Evolutionary conservation across 2,888 invertebrate species (phyloP), one percentile per base, ranked within the genome.

Genomic region (Drosophila borborema): DNA sequence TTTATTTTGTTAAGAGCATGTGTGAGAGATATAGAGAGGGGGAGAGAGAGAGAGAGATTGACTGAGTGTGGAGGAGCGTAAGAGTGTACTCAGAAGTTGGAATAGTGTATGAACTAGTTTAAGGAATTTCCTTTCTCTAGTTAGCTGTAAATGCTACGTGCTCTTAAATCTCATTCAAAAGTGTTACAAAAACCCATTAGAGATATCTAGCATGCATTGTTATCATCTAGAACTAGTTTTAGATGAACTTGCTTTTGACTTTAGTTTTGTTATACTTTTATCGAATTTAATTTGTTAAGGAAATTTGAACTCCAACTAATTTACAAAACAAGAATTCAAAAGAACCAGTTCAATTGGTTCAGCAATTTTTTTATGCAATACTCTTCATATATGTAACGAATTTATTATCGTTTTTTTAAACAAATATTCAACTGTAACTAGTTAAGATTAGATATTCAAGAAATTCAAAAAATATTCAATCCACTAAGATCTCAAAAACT

Each of bases 91-190:
- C 59, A 65, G 2, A 31, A 16, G 31, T 64, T 51, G 61, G 51
- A 20, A 54, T 46, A 48, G 64, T 18, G 34, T n/a, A 36, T 14
- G 56, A 77, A 63, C 65, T 77, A 60, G 72, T 77, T 75, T 36
- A 34, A 10, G 23, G n/a, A 16, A 45, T 45, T 16, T 55, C n/a
- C 12, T 48, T 34, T 12, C 4, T 59, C 36, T 14, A 12, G 8
- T 20, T 23, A 31, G 49, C 49, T 6, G 31, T 31, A n/a, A 48
- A 3, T 55, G 23, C 1, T 34, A 54, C 23, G 0, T 38, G 9
- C 28, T 6, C 23, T n/a, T 16, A n/a, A 55, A n/a, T n/a, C n/a
- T n/a, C 28, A 55, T n/a, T 40, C 12, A 7, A 40, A 40, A 6
- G 23, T 31, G 14, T 9, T 53, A 0, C 10, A 3, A 51, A 34